A percentile compares a stretch with the other conserved stretches of the same genome.
phyloP scores from a whole-genome alignment of 2,888 invertebrate species.

The Cephalotes varians region DNA sequence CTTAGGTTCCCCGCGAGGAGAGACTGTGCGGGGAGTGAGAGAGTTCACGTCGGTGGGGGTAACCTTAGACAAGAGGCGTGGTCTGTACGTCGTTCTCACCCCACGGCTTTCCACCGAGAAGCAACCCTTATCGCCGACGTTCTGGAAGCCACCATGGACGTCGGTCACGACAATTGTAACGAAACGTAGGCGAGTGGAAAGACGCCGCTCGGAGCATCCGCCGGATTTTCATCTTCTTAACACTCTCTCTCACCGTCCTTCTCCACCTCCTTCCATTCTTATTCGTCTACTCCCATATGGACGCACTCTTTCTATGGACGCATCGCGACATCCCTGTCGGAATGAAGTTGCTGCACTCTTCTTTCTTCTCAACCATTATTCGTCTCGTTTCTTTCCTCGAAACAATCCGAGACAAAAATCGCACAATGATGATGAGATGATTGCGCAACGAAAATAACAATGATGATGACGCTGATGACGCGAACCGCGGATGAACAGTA shows the following conservation, averaged over 20 bases:
- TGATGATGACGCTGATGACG: background rate
- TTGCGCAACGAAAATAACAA: constrained; percentile 31
- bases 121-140: constrained; percentile 75
- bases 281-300: constrained; percentile 35
- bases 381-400: constrained; percentile 49
- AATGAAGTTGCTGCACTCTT: constrained; percentile 22
- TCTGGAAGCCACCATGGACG: constrained; percentile 69
- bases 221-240: constrained; percentile 62
- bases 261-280: constrained; percentile 34
- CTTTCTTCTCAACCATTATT: constrained; percentile 23
- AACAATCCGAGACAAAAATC: constrained; percentile 35
- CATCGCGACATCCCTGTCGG: constrained; percentile 19
- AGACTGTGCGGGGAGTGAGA: constrained; percentile 66
- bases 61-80: constrained; percentile 86
- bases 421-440: constrained; percentile 48
- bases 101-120: constrained; percentile 75
- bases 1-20: constrained; percentile 79
- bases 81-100: constrained; percentile 79
- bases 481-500: constrained; percentile 54
- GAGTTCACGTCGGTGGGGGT: constrained; percentile 76
- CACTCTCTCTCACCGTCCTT: constrained; percentile 45
- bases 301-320: constrained; percentile 43
- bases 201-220: constrained; percentile 68
- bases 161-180: constrained; percentile 70
- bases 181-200: constrained; percentile 66